phyloP scores from a whole-genome alignment of 92 coral and sea anemone genomes.

The Metridium senile region DNA sequence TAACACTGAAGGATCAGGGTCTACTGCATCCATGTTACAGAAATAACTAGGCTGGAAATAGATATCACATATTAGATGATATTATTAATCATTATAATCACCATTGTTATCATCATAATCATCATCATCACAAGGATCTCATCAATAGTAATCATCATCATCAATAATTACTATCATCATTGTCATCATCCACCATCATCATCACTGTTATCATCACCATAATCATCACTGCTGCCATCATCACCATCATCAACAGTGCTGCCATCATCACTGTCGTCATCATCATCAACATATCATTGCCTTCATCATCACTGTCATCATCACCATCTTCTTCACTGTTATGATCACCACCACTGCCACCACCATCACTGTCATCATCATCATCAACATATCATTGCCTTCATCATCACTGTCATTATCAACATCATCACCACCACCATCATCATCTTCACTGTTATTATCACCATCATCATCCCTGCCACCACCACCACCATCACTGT shows the following conservation, averaged over 20 bases:
- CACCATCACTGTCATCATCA: not conserved
- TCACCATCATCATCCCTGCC: not conserved
- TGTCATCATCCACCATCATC: not conserved
- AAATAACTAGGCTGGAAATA: constrained; percentile 76
- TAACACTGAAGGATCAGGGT: constrained; percentile 83
- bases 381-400: not conserved
- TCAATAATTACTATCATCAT: not conserved
- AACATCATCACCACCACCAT: not conserved
- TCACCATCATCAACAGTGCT: not conserved
- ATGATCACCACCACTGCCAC: not conserved
- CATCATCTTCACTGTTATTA: not conserved
- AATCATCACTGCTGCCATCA: not conserved
- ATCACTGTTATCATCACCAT: not conserved
- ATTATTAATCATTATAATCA: not conserved
- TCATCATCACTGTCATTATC: not conserved
- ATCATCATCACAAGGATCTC: not conserved
- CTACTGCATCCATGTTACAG: constrained; percentile 92
- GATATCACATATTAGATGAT: not conserved
- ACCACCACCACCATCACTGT: not conserved
- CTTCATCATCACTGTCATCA: not conserved
- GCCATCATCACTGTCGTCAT: not conserved
- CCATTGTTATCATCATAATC: not conserved
- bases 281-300: not conserved
- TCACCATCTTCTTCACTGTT: not conserved
- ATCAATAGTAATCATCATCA: not conserved